phyloP scores from a whole-genome alignment of 2,113 vertebrate genomes.

The Laterallus jamaicensis region DNA sequence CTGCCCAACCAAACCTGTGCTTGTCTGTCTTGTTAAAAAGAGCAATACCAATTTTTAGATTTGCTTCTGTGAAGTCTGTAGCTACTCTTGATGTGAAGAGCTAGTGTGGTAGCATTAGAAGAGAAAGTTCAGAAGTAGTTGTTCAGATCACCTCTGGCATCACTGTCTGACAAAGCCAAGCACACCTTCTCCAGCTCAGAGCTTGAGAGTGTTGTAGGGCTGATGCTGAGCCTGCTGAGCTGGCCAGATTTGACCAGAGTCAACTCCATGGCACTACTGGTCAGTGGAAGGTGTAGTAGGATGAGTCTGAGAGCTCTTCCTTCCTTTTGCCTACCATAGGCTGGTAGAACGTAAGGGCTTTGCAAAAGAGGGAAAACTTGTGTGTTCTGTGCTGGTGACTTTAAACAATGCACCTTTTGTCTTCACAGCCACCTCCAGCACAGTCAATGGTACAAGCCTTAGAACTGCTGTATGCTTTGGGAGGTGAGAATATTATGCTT shows the following conservation, averaged over 20 bases:
- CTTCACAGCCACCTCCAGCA: conserved; percentile 90
- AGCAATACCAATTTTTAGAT: background rate
- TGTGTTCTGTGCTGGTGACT: background rate
- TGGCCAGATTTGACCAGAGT: background rate
- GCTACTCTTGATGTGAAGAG: background rate
- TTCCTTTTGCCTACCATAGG: background rate
- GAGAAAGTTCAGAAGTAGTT: background rate
- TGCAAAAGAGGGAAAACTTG: background rate
- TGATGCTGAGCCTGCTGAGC: background rate
- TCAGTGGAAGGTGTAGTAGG: background rate
- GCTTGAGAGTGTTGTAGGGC: background rate
- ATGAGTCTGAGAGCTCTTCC: background rate
- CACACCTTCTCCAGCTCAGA: background rate
- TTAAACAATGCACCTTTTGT: background rate
- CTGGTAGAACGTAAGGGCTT: background rate
- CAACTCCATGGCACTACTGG: background rate
- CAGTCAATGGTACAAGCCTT: conserved; percentile 98
- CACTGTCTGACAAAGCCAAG: background rate
- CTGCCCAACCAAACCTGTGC: background rate
- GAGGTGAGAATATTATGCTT: conserved; percentile 80
- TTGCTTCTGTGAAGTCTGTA: background rate
- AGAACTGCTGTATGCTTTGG: conserved; percentile 94
- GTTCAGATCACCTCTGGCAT: background rate
- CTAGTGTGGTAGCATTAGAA: background rate
- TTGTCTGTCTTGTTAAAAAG: background rate